Conservation (phyloP, 2,797 vertebrate genomes). For the Glossophaga mutica region DNA sequence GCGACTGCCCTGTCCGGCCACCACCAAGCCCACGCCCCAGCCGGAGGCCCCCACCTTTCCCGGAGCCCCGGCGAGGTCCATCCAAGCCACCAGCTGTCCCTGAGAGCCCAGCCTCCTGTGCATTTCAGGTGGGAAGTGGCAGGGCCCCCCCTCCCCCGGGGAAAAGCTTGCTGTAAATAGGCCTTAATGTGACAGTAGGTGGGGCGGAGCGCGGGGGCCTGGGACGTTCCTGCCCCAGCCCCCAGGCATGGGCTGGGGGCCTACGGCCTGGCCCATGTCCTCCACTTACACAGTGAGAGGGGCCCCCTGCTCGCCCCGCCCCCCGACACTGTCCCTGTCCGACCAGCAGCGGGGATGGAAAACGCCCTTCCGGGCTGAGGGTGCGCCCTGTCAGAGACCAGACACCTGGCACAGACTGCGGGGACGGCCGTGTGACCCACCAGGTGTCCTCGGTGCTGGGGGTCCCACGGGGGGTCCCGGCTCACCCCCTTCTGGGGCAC, state of each 20-base stretch:
- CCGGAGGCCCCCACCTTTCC: background rate
- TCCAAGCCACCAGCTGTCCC: background rate
- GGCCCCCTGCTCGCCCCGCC: background rate
- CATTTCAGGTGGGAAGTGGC: background rate
- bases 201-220: background rate
- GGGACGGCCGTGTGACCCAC: background rate
- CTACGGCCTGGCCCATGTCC: background rate
- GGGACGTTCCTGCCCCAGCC: background rate
- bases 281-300: too few species aligned
- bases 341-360: background rate
- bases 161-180: background rate
- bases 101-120: too few species aligned
- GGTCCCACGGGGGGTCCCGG: background rate
- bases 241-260: background rate
- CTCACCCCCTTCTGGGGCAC: background rate
- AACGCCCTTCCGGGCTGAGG: background rate
- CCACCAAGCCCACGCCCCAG: background rate
- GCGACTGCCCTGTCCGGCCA: background rate
- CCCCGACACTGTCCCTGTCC: background rate
- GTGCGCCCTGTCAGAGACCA: background rate
- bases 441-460: background rate
- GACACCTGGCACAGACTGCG: background rate
- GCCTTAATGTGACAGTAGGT: rapidly evolving
- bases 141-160: background rate
- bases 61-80: background rate